Evolutionary conservation across 2,888 invertebrate species (phyloP).

Genomic region (Nomada hirtipes): DNA sequence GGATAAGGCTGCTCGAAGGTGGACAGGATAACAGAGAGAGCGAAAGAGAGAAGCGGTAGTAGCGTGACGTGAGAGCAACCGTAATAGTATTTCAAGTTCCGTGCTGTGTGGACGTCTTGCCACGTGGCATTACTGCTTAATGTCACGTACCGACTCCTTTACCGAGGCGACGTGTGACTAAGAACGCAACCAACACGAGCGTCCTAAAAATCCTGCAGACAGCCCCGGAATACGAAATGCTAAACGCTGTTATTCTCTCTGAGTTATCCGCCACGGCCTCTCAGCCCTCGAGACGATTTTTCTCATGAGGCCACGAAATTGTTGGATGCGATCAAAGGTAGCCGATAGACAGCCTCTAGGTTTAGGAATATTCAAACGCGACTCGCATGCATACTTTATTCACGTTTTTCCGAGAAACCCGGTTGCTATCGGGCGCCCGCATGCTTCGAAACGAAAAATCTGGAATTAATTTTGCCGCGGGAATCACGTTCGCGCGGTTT

Average conservation of each 20-base stretch:
- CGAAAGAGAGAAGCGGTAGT: slow-evolving; percentile 17
- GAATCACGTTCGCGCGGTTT: slow-evolving; percentile 16
- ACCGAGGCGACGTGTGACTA: slow-evolving; percentile 66
- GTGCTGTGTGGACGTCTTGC: slow-evolving; percentile 58
- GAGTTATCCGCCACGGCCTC: slow-evolving; percentile 35
- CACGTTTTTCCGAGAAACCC: slow-evolving; percentile 8
- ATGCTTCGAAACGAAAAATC: slow-evolving; percentile 1
- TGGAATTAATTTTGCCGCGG: slow-evolving; percentile 30
- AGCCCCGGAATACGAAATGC: slow-evolving; percentile 63
- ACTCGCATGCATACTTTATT: slow-evolving; percentile 23
- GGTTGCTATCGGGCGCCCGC: slow-evolving; percentile 18
- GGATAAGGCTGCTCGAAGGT: slow-evolving; percentile 61
- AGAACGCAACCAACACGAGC: slow-evolving; percentile 59
- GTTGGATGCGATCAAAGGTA: slow-evolving; percentile 42
- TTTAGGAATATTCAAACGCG: slow-evolving; percentile 26
- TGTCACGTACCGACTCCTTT: slow-evolving; percentile 74
- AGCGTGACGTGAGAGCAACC: slow-evolving; percentile 49
- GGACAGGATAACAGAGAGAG: slow-evolving; percentile 30
- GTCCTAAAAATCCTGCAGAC: slow-evolving; percentile 70
- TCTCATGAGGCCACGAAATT: slow-evolving; percentile 30
- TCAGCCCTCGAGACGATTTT: slow-evolving; percentile 42
- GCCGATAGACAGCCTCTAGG: slow-evolving; percentile 14
- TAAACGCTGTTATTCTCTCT: slow-evolving; percentile 56
- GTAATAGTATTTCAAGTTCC: slow-evolving; percentile 70
- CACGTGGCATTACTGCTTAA: slow-evolving; percentile 73